A percentile compares a stretch with the other conserved stretches of the same genome.
phyloP scores from a whole-genome alignment of 1,140 invertebrate species.

The Formica exsecta region DNA sequence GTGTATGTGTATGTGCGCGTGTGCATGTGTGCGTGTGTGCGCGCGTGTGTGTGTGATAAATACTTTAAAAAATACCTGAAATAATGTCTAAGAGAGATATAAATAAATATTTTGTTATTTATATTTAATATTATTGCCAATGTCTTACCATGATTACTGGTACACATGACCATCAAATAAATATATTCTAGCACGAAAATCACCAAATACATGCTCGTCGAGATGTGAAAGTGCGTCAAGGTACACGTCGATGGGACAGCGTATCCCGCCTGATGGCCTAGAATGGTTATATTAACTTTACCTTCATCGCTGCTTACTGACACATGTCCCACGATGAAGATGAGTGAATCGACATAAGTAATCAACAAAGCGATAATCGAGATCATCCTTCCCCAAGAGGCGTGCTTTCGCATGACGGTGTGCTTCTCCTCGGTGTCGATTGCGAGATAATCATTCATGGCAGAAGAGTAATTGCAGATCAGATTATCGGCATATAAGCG shows the following conservation, averaged over 20 bases:
- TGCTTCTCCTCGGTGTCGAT: slow-evolving; percentile 1
- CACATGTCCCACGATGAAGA: slow-evolving; percentile 31
- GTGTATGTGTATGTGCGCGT: too few relatives aligned
- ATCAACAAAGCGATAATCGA: not conserved
- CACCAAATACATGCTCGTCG: not conserved
- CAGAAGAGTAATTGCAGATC: slow-evolving; percentile 53
- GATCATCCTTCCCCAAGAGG: slow-evolving; percentile 39
- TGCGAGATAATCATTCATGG: slow-evolving; percentile 47
- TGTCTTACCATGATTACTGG: slow-evolving; percentile 60
- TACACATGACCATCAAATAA: slow-evolving; percentile 10
- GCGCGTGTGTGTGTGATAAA: not conserved
- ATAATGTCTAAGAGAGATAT: not conserved
- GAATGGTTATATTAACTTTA: slow-evolving; percentile 22
- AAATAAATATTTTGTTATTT: not conserved
- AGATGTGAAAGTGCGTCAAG: slow-evolving; percentile 1
- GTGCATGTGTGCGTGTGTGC: too few relatives aligned
- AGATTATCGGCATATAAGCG: slow-evolving; percentile 15
- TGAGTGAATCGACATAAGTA: slow-evolving; percentile 11
- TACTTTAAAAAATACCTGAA: not conserved
- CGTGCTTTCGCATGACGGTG: slow-evolving; percentile 41
- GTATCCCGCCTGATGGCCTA: not conserved
- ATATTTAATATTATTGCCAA: not conserved
- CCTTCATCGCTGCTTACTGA: not conserved
- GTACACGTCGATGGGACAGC: slow-evolving; percentile 44
- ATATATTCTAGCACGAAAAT: slow-evolving; percentile 11